Evolutionary conservation across 2,888 invertebrate genomes (phyloP).

Genomic region (Amblyteles armatorius): DNA sequence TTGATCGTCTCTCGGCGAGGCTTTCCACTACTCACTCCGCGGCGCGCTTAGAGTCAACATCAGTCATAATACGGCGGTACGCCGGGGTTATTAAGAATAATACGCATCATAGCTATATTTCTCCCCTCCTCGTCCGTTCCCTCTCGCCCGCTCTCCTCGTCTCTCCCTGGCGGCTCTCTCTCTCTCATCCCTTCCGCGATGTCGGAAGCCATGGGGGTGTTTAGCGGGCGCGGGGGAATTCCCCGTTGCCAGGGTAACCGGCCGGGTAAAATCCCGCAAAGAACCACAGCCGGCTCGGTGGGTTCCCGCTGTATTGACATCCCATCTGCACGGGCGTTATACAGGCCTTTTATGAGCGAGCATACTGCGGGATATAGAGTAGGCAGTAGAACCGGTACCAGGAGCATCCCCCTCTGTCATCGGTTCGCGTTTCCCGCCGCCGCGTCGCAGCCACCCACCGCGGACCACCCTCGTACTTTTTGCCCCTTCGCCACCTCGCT

Average conservation of each 20-base stretch:
- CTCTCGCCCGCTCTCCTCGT: constrained; percentile 65
- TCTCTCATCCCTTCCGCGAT: constrained; percentile 60
- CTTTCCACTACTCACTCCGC: constrained; percentile 58
- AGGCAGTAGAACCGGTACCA: constrained; percentile 27
- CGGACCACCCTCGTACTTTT: constrained; percentile 13
- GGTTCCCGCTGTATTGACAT: constrained; percentile 78
- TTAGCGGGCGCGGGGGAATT: constrained; percentile 68
- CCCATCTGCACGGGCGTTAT: constrained; percentile 79
- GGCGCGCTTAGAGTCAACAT: constrained; percentile 83
- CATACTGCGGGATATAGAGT: constrained; percentile 64
- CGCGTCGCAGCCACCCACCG: not conserved
- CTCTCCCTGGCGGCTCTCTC: constrained; percentile 52
- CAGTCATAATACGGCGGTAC: constrained; percentile 84
- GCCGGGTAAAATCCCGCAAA: constrained; percentile 84
- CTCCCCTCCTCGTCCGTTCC: constrained; percentile 68
- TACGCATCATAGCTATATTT: constrained; percentile 82
- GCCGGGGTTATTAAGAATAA: constrained; percentile 84
- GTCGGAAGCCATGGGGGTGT: constrained; percentile 67
- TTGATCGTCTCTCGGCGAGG: constrained; percentile 73
- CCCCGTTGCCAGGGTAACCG: constrained; percentile 83
- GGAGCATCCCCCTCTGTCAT: constrained; percentile 46
- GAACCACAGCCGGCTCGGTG: constrained; percentile 77
- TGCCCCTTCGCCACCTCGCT: constrained; percentile 28
- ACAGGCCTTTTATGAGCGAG: constrained; percentile 78
- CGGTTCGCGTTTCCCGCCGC: constrained; percentile 32